These are phyloP conservation scores for Pseudorhiza aurosa DNA, from an alignment of 30 jellyfish, hydroid and myxozoan species.

Conservation along the genomic window DNA sequence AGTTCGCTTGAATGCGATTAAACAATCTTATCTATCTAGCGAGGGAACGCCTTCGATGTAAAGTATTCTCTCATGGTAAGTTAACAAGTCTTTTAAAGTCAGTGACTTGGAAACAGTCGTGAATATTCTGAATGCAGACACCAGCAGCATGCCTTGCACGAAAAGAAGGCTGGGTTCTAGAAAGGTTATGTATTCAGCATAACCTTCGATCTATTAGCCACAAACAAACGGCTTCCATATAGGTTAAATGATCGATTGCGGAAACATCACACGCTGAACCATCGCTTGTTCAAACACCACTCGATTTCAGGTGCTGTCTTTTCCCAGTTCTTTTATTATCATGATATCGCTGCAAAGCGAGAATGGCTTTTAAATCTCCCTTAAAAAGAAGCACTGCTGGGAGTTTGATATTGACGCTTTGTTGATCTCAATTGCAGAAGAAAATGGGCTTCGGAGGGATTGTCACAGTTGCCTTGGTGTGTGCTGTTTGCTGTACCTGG, in stretches of 20 bases:
- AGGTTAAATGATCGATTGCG: background rate
- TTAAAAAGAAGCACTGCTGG: too few relatives aligned
- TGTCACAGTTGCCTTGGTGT: constrained; percentile 80
- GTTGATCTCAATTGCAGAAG: background rate
- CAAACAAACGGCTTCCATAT: background rate
- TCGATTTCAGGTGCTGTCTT: too few relatives aligned
- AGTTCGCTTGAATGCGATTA: too few relatives aligned
- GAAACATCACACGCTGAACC: background rate
- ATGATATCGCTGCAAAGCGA: too few relatives aligned
- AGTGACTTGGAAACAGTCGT: constrained; percentile 45
- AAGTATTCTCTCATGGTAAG: background rate
- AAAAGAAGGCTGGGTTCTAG: constrained; percentile 13
- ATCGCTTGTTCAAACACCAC: too few relatives aligned
- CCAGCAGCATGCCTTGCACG: constrained; percentile 2
- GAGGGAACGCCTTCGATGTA: background rate
- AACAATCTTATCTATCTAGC: too few relatives aligned
- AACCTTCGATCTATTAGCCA: constrained; percentile 30
- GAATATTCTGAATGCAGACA: constrained; percentile 24
- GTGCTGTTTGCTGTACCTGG: constrained; percentile 96
- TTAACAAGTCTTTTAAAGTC: background rate
- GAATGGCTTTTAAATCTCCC: too few relatives aligned
- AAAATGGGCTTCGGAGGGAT: constrained; percentile 90
- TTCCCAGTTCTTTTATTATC: too few relatives aligned
- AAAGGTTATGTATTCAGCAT: constrained; percentile 14
- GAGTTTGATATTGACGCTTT: background rate